These are phyloP conservation scores for Ligdia adustata DNA, from an alignment of 2,888 invertebrate genomes.

Conservation along the genomic window DNA sequence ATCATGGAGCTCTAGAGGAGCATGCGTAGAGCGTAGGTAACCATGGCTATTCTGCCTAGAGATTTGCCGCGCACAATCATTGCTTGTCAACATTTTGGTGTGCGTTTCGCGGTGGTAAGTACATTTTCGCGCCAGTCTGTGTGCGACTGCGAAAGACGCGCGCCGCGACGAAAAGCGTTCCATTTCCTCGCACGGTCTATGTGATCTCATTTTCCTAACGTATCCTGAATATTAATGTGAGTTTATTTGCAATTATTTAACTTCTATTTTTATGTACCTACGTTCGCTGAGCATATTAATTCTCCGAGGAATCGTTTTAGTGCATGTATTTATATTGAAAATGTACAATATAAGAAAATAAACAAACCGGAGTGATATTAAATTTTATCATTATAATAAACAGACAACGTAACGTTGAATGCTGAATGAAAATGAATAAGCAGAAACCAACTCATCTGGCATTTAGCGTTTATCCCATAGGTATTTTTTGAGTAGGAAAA, in stretches of 20 bases:
- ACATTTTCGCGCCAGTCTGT: constrained; percentile 56
- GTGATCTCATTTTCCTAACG: constrained; percentile 62
- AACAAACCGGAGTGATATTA: too few species aligned
- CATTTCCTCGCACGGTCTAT: constrained; percentile 46
- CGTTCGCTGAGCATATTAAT: too few species aligned
- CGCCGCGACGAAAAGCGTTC: constrained; percentile 44
- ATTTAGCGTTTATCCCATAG: constrained; percentile 22
- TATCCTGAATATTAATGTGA: constrained; percentile 55
- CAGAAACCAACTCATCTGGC: constrained; percentile 11
- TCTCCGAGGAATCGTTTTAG: too few species aligned
- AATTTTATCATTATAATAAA: too few species aligned
- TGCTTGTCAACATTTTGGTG: constrained; percentile 55
- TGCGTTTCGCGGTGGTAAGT: constrained; percentile 35
- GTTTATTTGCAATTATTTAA: constrained; percentile 40
- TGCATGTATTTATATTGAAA: too few species aligned
- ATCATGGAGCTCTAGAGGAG: constrained; percentile 18
- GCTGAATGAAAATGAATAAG: too few species aligned
- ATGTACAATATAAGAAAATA: too few species aligned
- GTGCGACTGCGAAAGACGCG: constrained; percentile 58
- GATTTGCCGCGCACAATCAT: constrained; percentile 27
- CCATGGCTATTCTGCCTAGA: constrained; percentile 15
- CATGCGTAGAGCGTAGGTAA: constrained; percentile 38
- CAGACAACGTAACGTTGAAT: too few species aligned
- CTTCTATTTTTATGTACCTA: constrained; percentile 8
- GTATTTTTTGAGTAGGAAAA: constrained; percentile 40